phyloP scores from a whole-genome alignment of 1,140 invertebrate species.

The Cryptotermes secundus region DNA sequence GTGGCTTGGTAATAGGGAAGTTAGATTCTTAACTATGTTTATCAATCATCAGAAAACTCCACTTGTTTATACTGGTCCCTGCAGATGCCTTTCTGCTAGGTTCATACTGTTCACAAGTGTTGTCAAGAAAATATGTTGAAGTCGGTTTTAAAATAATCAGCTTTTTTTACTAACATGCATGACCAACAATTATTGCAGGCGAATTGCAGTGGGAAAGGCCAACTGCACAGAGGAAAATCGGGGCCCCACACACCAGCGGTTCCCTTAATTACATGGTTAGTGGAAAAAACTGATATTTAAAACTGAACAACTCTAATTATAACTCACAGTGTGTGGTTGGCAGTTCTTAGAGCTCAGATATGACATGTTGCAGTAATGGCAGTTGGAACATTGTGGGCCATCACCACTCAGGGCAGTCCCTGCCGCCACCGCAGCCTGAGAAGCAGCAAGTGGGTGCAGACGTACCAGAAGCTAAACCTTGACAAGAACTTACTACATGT shows the following conservation, averaged over 20 bases:
- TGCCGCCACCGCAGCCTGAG: background rate
- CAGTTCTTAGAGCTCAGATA: background rate
- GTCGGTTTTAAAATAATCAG: conserved; percentile 10
- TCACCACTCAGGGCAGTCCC: background rate
- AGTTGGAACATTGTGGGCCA: background rate
- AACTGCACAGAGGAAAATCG: conserved; percentile 14
- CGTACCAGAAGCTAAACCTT: no score
- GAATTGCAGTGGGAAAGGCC: conserved; percentile 2
- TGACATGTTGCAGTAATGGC: background rate
- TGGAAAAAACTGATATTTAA: conserved; percentile 18
- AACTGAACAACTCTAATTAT: background rate
- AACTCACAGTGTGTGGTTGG: background rate
- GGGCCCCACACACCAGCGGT: conserved; percentile 1
- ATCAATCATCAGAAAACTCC: no score
- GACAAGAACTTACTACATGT: no score
- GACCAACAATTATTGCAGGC: conserved; percentile 11
- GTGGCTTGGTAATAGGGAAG: no score
- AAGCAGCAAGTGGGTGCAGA: background rate
- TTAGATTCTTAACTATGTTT: no score
- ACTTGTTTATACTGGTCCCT: no score
- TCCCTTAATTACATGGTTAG: conserved; percentile 14
- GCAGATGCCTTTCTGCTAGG: no score
- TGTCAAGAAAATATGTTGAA: background rate
- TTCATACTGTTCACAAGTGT: no score
- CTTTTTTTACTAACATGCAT: conserved; percentile 18